A percentile compares a stretch with the other conserved stretches of the same genome.
These are phyloP conservation scores for Indicator maculatus DNA, from an alignment of 2,113 vertebrate species.

Conservation along the genomic window DNA sequence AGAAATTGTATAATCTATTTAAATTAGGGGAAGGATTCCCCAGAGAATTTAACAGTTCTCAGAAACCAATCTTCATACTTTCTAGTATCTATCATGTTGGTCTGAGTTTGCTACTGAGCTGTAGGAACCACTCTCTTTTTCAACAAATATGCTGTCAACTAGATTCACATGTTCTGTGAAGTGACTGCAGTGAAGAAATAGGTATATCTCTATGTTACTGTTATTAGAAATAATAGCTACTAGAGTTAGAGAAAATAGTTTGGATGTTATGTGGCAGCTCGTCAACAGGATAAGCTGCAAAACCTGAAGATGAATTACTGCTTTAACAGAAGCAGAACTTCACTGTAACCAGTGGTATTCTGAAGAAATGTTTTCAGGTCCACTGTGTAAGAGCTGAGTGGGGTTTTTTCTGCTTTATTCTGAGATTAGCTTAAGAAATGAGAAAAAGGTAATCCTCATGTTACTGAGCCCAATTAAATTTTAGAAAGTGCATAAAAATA, in stretches of 20 bases:
- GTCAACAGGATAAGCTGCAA: background rate
- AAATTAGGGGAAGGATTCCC: background rate
- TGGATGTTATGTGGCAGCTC: background rate
- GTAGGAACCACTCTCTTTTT: background rate
- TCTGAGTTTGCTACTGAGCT: background rate
- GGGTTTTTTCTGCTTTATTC: background rate
- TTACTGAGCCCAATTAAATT: background rate
- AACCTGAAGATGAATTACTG: background rate
- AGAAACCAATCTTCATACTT: background rate
- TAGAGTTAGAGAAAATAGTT: background rate
- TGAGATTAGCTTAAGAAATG: background rate
- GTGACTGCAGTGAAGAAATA: background rate
- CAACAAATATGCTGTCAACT: background rate
- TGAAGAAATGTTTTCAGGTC: background rate
- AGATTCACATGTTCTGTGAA: background rate
- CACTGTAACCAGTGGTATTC: background rate
- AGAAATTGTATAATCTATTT: background rate
- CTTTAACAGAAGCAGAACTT: background rate
- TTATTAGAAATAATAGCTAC: background rate
- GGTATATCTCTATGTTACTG: rapidly evolving
- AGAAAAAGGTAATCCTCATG: background rate
- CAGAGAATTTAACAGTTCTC: background rate
- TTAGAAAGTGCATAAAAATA: background rate
- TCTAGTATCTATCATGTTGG: background rate
- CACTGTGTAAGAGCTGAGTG: background rate